Base-by-base conservation (phyloP, 53 echinoderm and acorn worm genomes). In the Arbacia lixula region DNA sequence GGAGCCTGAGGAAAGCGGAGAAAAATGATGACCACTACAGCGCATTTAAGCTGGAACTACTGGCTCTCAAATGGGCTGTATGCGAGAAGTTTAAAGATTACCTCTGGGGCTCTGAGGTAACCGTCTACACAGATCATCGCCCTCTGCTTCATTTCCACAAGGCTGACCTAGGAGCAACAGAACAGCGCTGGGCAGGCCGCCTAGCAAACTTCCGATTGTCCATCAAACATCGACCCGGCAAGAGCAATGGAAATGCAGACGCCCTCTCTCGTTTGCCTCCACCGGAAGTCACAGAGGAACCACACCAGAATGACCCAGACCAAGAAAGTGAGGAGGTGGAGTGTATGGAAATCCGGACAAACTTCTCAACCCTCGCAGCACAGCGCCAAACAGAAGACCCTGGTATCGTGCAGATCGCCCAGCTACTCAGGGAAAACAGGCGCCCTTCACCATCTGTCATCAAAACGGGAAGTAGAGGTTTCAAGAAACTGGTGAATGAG, bases 61-160 rank as follows among this genome's bases (percentile, higher is more conserved):
- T 89, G 0, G 89, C 85, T 29, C 27, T 89, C 27, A 75, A 79
- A 6, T 89, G 89, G 89, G 89, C 89, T 0, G 74, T 89, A 31
- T 84, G 84, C 0, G 73, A 85, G 54, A 89, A 89, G 53, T 80
- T 80, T 27, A 57, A 37, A 17, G 39, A 22, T 5, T 80, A 80
- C 24, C 38, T 80, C 21, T 27, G 57, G 1, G 81, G 81, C 11
- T 30, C 60, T 1, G 60, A 80, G 4, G 35, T 80, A 27, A 60
- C 38, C 19, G 29, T 80, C 9, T 80, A 58, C 40, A 80, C 81
- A 17, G 81, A 80, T 39, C 60, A 80, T 25, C 57, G 38, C 10
- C 81, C 81, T 12, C 39, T 80, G 41, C 33, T 60, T 19, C 36
- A 60, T 16, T 27, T 80, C 26, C 12, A 19, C 14, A 60, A 58